These are phyloP conservation scores for Rhingia rostrata DNA, from an alignment of 2,888 invertebrate genomes.

Conservation along the genomic window DNA sequence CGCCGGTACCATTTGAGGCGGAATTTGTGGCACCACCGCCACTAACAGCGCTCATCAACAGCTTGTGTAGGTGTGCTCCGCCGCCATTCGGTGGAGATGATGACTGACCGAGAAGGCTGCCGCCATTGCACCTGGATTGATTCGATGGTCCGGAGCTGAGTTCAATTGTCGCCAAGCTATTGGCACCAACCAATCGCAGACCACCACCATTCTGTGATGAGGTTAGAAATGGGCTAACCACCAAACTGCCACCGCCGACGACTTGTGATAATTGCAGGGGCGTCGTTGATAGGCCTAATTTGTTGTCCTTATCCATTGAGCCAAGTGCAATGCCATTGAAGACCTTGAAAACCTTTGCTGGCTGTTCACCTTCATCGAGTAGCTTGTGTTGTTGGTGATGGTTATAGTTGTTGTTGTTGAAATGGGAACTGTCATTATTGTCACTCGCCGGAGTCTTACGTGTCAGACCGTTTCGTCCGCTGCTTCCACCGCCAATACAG, in stretches of 20 bases:
- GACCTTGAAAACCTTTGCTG: conserved; percentile 79
- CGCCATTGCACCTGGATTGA: conserved; percentile 44
- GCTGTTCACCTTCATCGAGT: conserved; percentile 77
- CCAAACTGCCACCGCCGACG: conserved; percentile 82
- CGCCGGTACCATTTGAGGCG: conserved; percentile 59
- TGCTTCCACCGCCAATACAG: conserved; percentile 38
- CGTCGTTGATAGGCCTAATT: conserved; percentile 70
- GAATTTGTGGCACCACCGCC: conserved; percentile 49
- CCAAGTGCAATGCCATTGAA: conserved; percentile 77
- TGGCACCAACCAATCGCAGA: conserved; percentile 76
- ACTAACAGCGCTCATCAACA: conserved; percentile 75
- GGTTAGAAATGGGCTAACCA: conserved; percentile 82
- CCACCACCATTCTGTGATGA: conserved; percentile 73
- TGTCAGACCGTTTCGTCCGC: conserved; percentile 60
- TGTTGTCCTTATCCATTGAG: conserved; percentile 76
- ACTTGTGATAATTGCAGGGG: conserved; percentile 76
- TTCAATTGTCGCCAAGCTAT: conserved; percentile 77
- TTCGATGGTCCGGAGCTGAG: conserved; percentile 72
- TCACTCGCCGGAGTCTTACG: conserved; percentile 67
- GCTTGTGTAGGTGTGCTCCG: conserved; percentile 77
- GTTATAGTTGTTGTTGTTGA: conserved; percentile 43
- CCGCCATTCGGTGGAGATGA: conserved; percentile 58
- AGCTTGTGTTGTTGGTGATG: conserved; percentile 65
- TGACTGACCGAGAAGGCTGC: conserved; percentile 54
- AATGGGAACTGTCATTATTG: conserved; percentile 55